Conservation (phyloP, 2,113 vertebrate genomes). For the Corythaixoides concolor region DNA sequence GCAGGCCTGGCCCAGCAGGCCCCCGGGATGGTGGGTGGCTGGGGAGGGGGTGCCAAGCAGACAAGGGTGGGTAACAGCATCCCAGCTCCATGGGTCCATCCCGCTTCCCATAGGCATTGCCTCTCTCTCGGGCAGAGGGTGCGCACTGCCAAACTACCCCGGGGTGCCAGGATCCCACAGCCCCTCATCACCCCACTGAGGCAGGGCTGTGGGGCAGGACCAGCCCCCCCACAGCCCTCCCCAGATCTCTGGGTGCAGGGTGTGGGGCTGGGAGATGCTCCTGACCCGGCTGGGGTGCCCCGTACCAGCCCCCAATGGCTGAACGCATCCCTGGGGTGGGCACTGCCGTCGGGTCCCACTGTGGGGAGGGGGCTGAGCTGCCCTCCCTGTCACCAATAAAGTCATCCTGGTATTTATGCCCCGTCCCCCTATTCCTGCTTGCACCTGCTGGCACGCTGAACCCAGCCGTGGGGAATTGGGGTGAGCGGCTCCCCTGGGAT, state of each 20-base stretch:
- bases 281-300: not conserved
- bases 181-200: not conserved
- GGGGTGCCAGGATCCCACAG: not conserved
- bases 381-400: constrained; percentile 24
- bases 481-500: too few relatives aligned
- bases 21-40: not conserved
- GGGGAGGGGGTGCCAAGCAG: not conserved
- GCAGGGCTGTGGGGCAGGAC: not conserved
- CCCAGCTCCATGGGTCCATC: too few relatives aligned
- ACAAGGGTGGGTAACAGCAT: not conserved
- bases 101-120: too few relatives aligned
- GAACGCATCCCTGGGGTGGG: not conserved
- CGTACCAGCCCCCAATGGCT: not conserved
- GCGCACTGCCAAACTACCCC: not conserved
- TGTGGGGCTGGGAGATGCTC: not conserved
- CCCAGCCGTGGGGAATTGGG: not conserved
- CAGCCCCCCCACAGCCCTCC: too few relatives aligned
- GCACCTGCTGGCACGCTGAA: not conserved
- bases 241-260: not conserved
- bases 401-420: constrained; percentile 27
- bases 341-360: not conserved
- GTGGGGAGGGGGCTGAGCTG: not conserved
- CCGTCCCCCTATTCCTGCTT: not conserved
- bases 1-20: not conserved
- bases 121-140: not conserved